These are phyloP conservation scores for Lophius piscatorius DNA, from an alignment of 2,113 vertebrate genomes.

Conservation along the genomic window DNA sequence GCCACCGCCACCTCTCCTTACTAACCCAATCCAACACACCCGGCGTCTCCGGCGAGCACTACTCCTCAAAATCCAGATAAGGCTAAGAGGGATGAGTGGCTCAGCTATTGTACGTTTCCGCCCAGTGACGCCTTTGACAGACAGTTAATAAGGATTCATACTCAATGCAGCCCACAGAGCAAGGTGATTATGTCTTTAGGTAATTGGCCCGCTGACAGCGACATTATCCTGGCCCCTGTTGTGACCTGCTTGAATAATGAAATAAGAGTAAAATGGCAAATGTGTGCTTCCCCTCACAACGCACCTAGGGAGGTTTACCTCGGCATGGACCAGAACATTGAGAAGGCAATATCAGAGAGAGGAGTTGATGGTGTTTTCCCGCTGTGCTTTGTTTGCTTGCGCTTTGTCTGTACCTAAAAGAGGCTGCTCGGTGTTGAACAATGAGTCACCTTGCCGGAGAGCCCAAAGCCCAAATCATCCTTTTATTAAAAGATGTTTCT, in stretches of 20 bases:
- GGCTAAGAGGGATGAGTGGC: constrained; percentile 29
- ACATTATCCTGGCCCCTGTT: constrained; percentile 56
- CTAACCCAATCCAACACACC: background rate
- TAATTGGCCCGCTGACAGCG: constrained; percentile 59
- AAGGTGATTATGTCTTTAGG: constrained; percentile 62
- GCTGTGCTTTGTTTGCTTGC: constrained; percentile 58
- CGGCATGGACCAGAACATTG: constrained; percentile 6
- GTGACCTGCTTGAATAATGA: constrained; percentile 66
- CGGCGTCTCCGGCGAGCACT: background rate
- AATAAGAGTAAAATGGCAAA: constrained; percentile 67
- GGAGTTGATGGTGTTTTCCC: constrained; percentile 46
- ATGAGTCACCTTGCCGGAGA: constrained; percentile 66
- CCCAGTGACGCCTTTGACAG: constrained; percentile 63
- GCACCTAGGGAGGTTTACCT: constrained; percentile 14
- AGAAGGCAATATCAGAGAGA: constrained; percentile 15
- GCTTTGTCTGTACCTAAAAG: constrained; percentile 65
- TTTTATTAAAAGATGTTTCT: constrained; percentile 29
- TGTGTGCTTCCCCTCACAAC: constrained; percentile 1
- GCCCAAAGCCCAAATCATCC: constrained; percentile 26
- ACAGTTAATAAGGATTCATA: constrained; percentile 71
- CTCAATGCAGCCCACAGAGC: constrained; percentile 50
- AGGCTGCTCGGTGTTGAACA: constrained; percentile 45
- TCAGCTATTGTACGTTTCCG: constrained; percentile 28
- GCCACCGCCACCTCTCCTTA: background rate
- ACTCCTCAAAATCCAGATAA: constrained; percentile 17